A percentile compares a stretch with the other conserved stretches of the same genome.
Conservation (phyloP, 2,113 vertebrate genomes). For the Sceloporus undulatus region DNA sequence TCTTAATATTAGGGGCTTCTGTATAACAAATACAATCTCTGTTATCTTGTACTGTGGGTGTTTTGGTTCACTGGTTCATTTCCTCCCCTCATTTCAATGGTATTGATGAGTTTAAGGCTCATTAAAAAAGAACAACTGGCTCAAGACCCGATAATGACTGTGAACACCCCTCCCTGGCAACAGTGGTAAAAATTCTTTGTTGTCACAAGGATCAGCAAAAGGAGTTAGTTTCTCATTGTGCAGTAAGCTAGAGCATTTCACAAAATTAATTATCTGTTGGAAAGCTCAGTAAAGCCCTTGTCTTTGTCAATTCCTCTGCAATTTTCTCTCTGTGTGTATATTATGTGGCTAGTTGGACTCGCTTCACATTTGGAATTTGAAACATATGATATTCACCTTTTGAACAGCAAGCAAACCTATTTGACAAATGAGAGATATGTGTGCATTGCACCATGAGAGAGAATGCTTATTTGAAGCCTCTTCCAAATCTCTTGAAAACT, state of each 20-base stretch:
- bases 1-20: too few relatives aligned
- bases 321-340: not conserved
- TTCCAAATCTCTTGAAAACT: not conserved
- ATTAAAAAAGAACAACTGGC: not conserved
- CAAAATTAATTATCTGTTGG: not conserved
- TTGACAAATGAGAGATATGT: not conserved
- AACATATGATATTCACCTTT: not conserved
- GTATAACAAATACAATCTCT: too few relatives aligned
- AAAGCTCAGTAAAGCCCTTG: not conserved
- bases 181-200: too few relatives aligned
- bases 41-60: too few relatives aligned
- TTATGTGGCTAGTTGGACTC: not conserved
- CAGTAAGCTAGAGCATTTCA: not conserved
- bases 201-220: too few relatives aligned
- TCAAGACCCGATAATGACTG: not conserved
- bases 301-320: not conserved
- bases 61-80: too few relatives aligned
- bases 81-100: too few relatives aligned
- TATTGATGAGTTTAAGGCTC: too few relatives aligned
- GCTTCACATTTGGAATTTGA: conserved; percentile 1
- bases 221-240: not conserved
- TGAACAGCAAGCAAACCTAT: not conserved
- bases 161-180: not conserved
- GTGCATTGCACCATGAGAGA: not conserved
- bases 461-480: too few relatives aligned